Conservation (phyloP, 2,888 invertebrate genomes). For the Acanthococcus lagerstroemiae region DNA sequence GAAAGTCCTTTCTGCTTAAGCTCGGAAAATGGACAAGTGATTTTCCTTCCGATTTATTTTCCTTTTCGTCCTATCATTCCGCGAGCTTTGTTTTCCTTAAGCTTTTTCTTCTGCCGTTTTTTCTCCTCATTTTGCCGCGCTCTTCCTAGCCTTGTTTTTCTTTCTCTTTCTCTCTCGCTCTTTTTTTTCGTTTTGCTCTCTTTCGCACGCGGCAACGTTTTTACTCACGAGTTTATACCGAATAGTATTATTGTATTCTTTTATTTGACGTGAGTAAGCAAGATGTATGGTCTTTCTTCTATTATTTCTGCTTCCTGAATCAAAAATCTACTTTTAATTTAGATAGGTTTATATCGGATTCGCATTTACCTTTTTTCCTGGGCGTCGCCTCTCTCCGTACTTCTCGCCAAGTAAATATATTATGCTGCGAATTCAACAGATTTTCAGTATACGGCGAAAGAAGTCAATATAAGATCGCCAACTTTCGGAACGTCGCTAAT, state of each 20-base stretch:
- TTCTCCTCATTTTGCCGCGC: neutral
- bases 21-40: slow-evolving; percentile 22
- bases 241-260: too few relatives aligned
- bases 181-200: too few relatives aligned
- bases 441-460: too few relatives aligned
- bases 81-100: slow-evolving; percentile 20
- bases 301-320: slow-evolving; percentile 7
- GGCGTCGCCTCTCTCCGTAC: too few relatives aligned
- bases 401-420: too few relatives aligned
- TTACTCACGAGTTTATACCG: too few relatives aligned
- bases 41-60: slow-evolving; percentile 26
- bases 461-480: too few relatives aligned
- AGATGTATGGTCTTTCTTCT: slow-evolving; percentile 18
- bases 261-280: slow-evolving; percentile 13
- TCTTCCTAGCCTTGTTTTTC: too few relatives aligned
- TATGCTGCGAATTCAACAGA: too few relatives aligned
- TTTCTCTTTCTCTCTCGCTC: too few relatives aligned
- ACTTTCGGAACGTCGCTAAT: too few relatives aligned
- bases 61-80: slow-evolving; percentile 20
- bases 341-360: slow-evolving; percentile 18
- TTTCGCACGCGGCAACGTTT: too few relatives aligned
- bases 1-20: slow-evolving; percentile 12
- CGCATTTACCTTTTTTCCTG: neutral
- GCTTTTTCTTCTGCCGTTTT: neutral
- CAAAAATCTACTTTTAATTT: slow-evolving; percentile 27